Evolutionary conservation across 2,888 invertebrate genomes (phyloP), one percentile per base, ranked within the genome.

Genomic region (Euzetes globulus): DNA sequence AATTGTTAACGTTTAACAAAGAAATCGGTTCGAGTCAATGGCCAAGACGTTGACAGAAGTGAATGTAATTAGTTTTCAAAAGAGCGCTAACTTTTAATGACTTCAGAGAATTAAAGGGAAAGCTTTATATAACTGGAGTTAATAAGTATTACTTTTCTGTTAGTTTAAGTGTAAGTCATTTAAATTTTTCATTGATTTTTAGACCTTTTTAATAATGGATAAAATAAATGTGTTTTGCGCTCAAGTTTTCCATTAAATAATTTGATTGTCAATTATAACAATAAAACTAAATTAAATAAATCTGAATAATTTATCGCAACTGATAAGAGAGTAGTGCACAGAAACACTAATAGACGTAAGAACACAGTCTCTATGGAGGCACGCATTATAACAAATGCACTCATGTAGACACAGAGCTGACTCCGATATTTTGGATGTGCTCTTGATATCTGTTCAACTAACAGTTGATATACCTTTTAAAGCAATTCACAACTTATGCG

Each of bases 261-360:
- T 68, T 68, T 68, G 68, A 68, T 60, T 45, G 68, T 68, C 68
- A 68, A 68, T 68, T 68, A 68, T 68, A n/a, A 68, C 68, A 68
- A 68, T 68, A 68, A 68, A 68, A 68, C 9, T 68, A 45, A 68
- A 68, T 68, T 68, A 68, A 68, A 68, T 68, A 68, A 68, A 68
- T 68, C 22, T 68, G 25, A 65, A 68, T 68, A 45, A 68, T 68
- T 68, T 68, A 68, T 68, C 41, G 68, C n/a, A 22, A 68, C 68
- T 68, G 68, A 68, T 68, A 68, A 68, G 22, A 45, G 22, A 25
- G 7, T 68, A 29, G 22, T 22, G n/a, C 29, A 1, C 25, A 17
- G 17, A n/a, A 65, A 65, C n/a, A 65, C 68, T 68, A 68, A 68
- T 68, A 68, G 41, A 68, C 45, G 33, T 68, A n/a, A 68, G 45